Evolutionary conservation across 2,797 vertebrate genomes (phyloP), one percentile per base, ranked within the genome.

Genomic region (Anolis apletophallus): DNA sequence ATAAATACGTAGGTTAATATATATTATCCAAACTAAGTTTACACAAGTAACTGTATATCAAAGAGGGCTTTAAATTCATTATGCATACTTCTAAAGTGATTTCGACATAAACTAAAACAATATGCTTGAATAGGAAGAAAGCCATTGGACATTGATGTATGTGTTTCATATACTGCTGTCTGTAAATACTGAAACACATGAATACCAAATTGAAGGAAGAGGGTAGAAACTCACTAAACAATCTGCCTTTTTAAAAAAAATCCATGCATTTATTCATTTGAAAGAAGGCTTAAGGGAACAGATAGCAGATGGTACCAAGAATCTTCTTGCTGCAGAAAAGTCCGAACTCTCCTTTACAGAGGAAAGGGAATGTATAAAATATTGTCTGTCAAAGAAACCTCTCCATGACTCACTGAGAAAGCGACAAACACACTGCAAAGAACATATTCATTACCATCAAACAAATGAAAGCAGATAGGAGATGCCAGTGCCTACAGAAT

Each of bases 401-500:
- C 55, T 87, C 26, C 0, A 4, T 91, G 80, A n/a, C 54, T 91
- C 40, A 69, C n/a, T 87, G 82, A 75, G 74, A 92, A 72, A 76
- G 34, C 46, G 54, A 93, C 72, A 81, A 81, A 52, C 71, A 91
- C 40, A 87, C 54, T 79, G 5, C 54, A 75, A 73, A 72, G 61
- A 90, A 85, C 13, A 36, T 19, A 59, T 81, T 88, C 90, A 78
- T 86, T 36, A 90, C 80, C 17, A 67, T 69, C 85, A 90, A 85
- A 59, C 1, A 88, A 88, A 93, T 90, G 52, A 59, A 76, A 7
- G 77, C 32, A 88, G n/a, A 21, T 88, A 81, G 52, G 88, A 79
- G 5, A 89, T 69, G 52, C 72, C 84, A 90, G 0, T 81, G 74
- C 75, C 89, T 67, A 82, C 61, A 88, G 84, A 88, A 91, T 94